These are phyloP conservation scores for Pyrocephalus nanus DNA, from an alignment of 2,797 vertebrate species.

Conservation along the genomic window DNA sequence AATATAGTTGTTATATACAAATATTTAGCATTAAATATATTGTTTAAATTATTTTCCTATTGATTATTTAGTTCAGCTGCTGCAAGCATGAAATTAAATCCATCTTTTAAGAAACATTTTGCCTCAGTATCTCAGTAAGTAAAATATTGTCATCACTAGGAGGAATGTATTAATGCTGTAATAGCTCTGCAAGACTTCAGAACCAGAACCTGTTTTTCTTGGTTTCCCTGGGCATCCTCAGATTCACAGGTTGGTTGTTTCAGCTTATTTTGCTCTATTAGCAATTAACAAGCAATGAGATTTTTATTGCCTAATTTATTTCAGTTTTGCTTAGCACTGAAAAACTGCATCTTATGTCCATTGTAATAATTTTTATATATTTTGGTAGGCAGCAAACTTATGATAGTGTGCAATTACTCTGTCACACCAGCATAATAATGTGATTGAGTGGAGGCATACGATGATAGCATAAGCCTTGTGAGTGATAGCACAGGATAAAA, in stretches of 20 bases:
- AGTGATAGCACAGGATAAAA: not conserved
- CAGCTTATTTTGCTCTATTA: not conserved
- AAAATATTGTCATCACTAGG: not conserved
- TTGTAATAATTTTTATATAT: not conserved
- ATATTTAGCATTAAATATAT: not conserved
- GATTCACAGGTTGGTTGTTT: not conserved
- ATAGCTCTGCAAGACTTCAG: not conserved
- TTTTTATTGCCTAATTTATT: not conserved
- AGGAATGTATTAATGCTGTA: not conserved
- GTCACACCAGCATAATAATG: not conserved
- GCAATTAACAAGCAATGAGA: not conserved
- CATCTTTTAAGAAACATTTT: accelerated
- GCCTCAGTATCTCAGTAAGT: not conserved
- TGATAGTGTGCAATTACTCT: not conserved
- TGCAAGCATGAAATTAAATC: not conserved
- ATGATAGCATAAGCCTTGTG: not conserved
- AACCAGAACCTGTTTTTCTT: not conserved
- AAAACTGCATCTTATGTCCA: not conserved
- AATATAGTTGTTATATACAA: not conserved
- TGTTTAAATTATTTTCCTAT: not conserved
- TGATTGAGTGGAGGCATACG: not conserved
- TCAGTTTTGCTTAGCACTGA: not conserved
- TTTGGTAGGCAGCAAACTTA: not conserved
- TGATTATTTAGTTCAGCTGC: not conserved
- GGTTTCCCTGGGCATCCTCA: not conserved